phyloP scores from a whole-genome alignment of 2,113 vertebrate species.

The Percina caprodes region DNA sequence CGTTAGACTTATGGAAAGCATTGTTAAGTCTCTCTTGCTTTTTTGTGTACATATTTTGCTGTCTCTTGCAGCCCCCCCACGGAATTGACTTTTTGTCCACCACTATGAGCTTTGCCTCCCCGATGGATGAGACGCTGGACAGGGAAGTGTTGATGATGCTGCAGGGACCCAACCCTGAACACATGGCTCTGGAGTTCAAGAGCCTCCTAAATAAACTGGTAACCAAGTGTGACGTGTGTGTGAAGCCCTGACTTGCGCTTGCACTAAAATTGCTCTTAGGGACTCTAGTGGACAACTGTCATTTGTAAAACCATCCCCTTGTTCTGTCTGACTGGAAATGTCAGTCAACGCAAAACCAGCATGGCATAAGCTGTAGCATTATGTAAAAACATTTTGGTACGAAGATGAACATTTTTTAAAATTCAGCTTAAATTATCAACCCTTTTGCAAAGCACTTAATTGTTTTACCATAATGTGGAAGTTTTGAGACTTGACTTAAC shows the following conservation, averaged over 20 bases:
- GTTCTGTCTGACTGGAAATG: not conserved
- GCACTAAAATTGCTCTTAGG: not conserved
- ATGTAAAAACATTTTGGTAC: not conserved
- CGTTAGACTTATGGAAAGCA: not conserved
- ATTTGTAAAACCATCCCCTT: not conserved
- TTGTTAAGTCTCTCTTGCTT: not conserved
- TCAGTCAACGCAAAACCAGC: not conserved
- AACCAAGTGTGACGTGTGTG: slow-evolving; percentile 13
- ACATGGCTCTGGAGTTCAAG: slow-evolving; percentile 82
- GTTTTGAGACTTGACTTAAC: not conserved
- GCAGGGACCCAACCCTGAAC: slow-evolving; percentile 83
- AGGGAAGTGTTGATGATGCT: slow-evolving; percentile 86
- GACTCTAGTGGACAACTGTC: not conserved
- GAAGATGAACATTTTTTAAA: not conserved
- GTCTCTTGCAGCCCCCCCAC: slow-evolving; percentile 37
- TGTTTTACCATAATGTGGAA: not conserved
- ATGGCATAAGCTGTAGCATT: not conserved
- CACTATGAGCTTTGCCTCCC: slow-evolving; percentile 44
- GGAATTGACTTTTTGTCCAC: slow-evolving; percentile 64
- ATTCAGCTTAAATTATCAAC: not conserved
- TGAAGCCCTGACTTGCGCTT: not conserved
- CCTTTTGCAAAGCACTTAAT: not conserved
- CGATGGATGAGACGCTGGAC: slow-evolving; percentile 85
- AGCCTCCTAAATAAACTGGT: slow-evolving; percentile 83
- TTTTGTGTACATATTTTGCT: not conserved